Conservation (phyloP, 2,888 invertebrate genomes). For the Malacosoma neustria region DNA sequence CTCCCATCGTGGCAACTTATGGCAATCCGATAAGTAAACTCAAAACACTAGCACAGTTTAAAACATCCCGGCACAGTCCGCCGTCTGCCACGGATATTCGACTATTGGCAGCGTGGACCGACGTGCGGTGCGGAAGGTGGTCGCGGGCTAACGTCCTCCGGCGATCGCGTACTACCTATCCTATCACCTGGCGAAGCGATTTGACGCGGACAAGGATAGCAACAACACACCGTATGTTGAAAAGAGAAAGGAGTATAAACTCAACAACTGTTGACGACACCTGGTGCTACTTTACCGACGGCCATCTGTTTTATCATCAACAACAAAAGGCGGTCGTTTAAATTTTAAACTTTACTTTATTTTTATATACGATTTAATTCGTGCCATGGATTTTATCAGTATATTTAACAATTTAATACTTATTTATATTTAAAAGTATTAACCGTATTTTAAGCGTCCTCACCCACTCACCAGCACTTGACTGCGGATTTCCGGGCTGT, state of each 20-base stretch:
- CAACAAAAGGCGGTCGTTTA: background rate
- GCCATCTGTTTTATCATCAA: conserved; percentile 26
- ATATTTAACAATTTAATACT: no score
- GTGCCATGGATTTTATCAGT: no score
- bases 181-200: conserved; percentile 40
- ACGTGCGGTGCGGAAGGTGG: conserved; percentile 41
- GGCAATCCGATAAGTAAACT: conserved; percentile 26
- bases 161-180: conserved; percentile 20
- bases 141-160: conserved; percentile 61
- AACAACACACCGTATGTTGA: conserved; percentile 28
- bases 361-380: no score
- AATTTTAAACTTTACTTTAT: background rate
- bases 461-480: conserved; percentile 22
- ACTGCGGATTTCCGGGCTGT: conserved; percentile 57
- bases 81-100: conserved; percentile 37
- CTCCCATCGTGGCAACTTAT: conserved; percentile 49
- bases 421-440: background rate
- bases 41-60: conserved; percentile 10
- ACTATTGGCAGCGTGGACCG: conserved; percentile 12
- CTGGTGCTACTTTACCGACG: conserved; percentile 47
- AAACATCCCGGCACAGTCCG: conserved; percentile 48
- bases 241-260: conserved; percentile 38
- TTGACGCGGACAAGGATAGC: conserved; percentile 48
- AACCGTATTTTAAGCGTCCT: background rate
- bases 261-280: conserved; percentile 35